Evolutionary conservation across 2,113 vertebrate genomes (phyloP).

Genomic region (Saimiri boliviensis): DNA sequence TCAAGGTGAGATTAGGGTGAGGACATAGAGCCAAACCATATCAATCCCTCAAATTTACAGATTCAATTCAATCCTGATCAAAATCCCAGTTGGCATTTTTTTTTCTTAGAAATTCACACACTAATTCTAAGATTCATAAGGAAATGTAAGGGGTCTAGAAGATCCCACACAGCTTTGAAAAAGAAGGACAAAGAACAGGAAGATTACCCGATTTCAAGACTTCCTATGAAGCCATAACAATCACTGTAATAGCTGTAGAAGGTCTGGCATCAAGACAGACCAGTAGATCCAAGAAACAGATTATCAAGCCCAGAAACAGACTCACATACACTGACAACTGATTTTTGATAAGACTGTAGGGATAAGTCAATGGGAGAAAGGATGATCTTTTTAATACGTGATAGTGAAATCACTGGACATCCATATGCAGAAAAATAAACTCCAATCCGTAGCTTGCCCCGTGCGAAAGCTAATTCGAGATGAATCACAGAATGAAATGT

Average conservation of each 20-base stretch:
- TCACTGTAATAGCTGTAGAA: accelerated
- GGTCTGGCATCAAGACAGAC: background rate
- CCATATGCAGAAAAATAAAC: background rate
- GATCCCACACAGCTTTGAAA: background rate
- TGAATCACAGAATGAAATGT: background rate
- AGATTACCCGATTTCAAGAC: background rate
- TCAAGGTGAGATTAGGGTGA: too few species aligned
- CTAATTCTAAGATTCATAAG: background rate
- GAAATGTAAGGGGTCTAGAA: background rate
- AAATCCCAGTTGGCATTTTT: background rate
- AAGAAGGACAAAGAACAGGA: background rate
- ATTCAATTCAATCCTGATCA: background rate
- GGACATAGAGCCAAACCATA: too few species aligned
- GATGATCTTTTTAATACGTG: background rate
- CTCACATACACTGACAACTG: background rate
- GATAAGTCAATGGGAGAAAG: background rate
- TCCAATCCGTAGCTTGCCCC: too few species aligned
- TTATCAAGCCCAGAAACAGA: background rate
- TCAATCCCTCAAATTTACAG: too few species aligned
- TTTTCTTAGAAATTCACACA: background rate
- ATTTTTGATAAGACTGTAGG: background rate
- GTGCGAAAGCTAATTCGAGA: background rate
- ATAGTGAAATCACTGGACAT: background rate
- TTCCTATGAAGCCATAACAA: background rate
- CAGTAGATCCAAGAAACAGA: background rate